Evolutionary conservation across 2,113 vertebrate species (phyloP).

Genomic region (Colistium nudipinnis): DNA sequence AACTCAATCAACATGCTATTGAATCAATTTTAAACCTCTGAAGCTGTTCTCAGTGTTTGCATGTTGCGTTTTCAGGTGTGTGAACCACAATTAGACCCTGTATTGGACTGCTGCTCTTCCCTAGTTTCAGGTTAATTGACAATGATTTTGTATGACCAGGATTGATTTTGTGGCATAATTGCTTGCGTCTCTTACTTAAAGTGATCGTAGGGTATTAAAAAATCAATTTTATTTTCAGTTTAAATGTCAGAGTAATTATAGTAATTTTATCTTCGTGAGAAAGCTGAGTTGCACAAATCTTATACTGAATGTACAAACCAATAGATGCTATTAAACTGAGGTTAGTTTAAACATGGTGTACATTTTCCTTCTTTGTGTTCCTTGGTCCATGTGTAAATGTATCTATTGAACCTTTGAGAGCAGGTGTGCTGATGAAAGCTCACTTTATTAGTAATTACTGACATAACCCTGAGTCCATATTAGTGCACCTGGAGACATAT

Average conservation of each 20-base stretch:
- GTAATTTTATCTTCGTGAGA: constrained; percentile 44
- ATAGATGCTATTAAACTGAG: constrained; percentile 51
- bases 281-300: constrained; percentile 25
- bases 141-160: neutral
- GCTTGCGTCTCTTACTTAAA: constrained; percentile 12
- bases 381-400: neutral
- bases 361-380: constrained; percentile 24
- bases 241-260: neutral
- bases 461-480: neutral
- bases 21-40: neutral
- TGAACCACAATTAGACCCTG: constrained; percentile 36
- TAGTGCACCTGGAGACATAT: neutral
- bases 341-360: constrained; percentile 16
- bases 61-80: constrained; percentile 22
- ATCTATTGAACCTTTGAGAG: constrained; percentile 8
- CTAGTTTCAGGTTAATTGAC: constrained; percentile 22
- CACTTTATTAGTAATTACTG: neutral
- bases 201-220: constrained; percentile 17
- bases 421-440: neutral
- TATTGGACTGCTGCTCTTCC: constrained; percentile 59
- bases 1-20: neutral
- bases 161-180: neutral
- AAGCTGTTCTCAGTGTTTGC: constrained; percentile 9
- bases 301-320: constrained; percentile 72
- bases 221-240: constrained; percentile 26